A percentile compares a stretch with the other conserved stretches of the same genome.
Evolutionary conservation across 2,113 vertebrate genomes (phyloP).

Genomic region (Helogale parvula): DNA sequence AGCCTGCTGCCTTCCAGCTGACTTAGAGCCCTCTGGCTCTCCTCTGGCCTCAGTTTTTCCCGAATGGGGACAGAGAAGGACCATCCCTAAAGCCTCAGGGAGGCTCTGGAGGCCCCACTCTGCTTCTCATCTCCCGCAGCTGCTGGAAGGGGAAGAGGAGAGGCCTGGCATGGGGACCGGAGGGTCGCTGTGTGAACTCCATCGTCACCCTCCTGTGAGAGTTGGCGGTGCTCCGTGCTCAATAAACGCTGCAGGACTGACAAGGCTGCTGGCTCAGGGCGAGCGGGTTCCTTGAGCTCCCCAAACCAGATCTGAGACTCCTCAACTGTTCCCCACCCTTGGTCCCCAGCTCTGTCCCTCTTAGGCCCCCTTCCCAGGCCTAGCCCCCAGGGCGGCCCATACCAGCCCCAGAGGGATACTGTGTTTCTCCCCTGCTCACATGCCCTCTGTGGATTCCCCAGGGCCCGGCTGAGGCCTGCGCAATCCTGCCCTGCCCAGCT

Average conservation of each 20-base stretch:
- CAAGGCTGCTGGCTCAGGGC: not conserved
- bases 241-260: not conserved
- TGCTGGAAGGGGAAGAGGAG: accelerated
- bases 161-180: not conserved
- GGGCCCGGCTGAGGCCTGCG: not conserved
- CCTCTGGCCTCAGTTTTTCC: not conserved
- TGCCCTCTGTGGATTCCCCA: not conserved
- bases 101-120: not conserved
- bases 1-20: not conserved
- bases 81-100: accelerated
- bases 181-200: accelerated
- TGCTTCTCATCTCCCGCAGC: not conserved
- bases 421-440: not conserved
- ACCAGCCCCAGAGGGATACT: not conserved
- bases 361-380: not conserved
- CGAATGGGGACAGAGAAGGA: not conserved
- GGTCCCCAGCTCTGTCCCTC: not conserved
- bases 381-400: not conserved
- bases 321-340: not conserved
- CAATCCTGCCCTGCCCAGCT: not conserved
- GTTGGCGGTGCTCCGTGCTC: accelerated
- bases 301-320: not conserved
- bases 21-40: accelerated
- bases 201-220: accelerated
- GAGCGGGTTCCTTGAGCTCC: not conserved